Evolutionary conservation across 2,797 vertebrate species (phyloP).

Genomic region (Coilia nasus): DNA sequence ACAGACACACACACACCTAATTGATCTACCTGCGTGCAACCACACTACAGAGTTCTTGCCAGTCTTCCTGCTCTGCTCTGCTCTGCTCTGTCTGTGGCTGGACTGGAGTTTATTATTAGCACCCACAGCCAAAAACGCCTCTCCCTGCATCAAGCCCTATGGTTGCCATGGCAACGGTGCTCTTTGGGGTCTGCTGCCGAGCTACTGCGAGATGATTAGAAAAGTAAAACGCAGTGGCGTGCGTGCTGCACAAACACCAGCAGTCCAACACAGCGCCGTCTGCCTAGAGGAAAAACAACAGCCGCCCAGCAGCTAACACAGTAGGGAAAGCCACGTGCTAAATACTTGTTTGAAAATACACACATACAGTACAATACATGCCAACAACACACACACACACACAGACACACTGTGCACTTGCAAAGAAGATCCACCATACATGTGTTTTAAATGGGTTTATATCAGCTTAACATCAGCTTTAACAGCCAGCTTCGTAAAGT

Average conservation of each 20-base stretch:
- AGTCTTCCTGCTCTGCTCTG: background rate
- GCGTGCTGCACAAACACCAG: background rate
- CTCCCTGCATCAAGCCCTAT: constrained; percentile 26
- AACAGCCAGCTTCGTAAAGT: background rate
- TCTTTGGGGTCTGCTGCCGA: constrained; percentile 33
- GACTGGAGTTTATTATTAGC: background rate
- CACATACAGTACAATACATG: background rate
- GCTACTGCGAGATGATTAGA: constrained; percentile 34
- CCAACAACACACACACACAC: background rate
- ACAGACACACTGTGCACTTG: background rate
- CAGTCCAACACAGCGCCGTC: background rate
- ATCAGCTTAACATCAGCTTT: background rate
- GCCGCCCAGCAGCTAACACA: background rate
- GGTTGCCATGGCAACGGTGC: constrained; percentile 47
- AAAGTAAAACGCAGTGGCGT: constrained; percentile 29
- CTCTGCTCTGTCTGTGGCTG: background rate
- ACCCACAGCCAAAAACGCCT: constrained; percentile 16
- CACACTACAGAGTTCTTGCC: background rate
- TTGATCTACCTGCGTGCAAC: background rate
- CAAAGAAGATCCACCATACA: background rate
- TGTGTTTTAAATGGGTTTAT: background rate
- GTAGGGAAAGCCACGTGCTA: background rate
- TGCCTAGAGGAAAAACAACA: background rate
- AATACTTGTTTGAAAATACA: background rate
- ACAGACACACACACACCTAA: background rate